A percentile compares a stretch with the other conserved stretches of the same genome.
Evolutionary conservation across 2,888 invertebrate genomes (phyloP).

Genomic region (Lithophane socia): DNA sequence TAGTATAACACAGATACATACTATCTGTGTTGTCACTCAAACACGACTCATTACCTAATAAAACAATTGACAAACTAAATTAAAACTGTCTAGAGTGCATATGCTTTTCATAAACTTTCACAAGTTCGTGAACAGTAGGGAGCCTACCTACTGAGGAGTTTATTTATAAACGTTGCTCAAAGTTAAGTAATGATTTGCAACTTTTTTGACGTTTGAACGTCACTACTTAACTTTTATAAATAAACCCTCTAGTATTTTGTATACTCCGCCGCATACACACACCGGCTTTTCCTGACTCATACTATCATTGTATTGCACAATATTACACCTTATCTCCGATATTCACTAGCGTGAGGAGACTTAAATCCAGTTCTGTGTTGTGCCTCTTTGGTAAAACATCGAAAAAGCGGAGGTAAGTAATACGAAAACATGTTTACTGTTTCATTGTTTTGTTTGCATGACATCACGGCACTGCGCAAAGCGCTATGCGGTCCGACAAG

Average conservation of each 20-base stretch:
- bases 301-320: slow-evolving; percentile 20
- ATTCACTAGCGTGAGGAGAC: neutral
- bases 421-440: neutral
- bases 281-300: slow-evolving; percentile 14
- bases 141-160: too few relatives aligned
- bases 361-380: slow-evolving; percentile 11
- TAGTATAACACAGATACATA: too few relatives aligned
- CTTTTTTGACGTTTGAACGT: too few relatives aligned
- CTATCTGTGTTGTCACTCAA: too few relatives aligned
- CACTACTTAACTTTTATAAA: too few relatives aligned
- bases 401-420: slow-evolving; percentile 9
- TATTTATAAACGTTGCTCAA: too few relatives aligned
- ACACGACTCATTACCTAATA: too few relatives aligned
- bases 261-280: neutral
- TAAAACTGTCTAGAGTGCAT: too few relatives aligned
- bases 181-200: too few relatives aligned
- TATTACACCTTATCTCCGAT: neutral
- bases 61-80: too few relatives aligned
- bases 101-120: too few relatives aligned
- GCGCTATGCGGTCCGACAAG: neutral
- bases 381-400: slow-evolving; percentile 11
- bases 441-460: neutral
- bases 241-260: neutral
- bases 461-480: neutral
- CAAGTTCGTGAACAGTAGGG: too few relatives aligned